Base-by-base conservation (phyloP, 1,140 invertebrate species). In the Ericerus pela region DNA sequence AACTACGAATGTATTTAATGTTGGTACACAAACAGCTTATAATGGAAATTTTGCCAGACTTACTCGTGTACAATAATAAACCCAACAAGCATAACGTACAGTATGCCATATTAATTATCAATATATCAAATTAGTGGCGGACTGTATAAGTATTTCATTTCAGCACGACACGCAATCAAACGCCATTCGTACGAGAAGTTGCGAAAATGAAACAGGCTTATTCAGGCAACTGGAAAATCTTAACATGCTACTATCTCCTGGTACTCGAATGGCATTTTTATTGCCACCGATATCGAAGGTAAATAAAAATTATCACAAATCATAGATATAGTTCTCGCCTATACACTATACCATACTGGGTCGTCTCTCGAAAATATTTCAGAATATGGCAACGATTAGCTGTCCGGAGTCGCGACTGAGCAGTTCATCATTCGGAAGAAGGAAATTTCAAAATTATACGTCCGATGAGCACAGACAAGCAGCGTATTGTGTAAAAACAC, bases 401-500 rank as follows among this genome's bases (percentile, higher is more conserved):
- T 18, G 14, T 56, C 24, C 33, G 30, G 43, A 59, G 33, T 20
- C 12, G 14, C 31, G 14, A 18, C 33, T 41, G 51, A 30, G 27
- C 51, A 52, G 43, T 27, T 56, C 41, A 3, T 47, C 20, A 24
- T 18, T 24, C 8, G 41, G 20, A 10, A 24, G 22, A 24, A 3
- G 20, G 26, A 47, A 24, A 22, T 3, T 24, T 24, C 8, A 47
- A 2, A 24, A 47, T 47, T 24, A 24, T 5, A 33, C 8, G 8
- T 3, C 16, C 16, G 41, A n/a, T n/a, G 27, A 56, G 26, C 11
- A n/a, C 5, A 53, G 54, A 27, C 41, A 36, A 27, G 31, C 54
- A 31, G 65, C 62, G 22, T 55, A 61, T 20, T 70, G 70, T 58
- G 68, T 68, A 6, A 62, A 62, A 16, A 56, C 67, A 22, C 63